Evolutionary conservation across 2,113 vertebrate genomes (phyloP).

Genomic region (Grammomys surdaster): DNA sequence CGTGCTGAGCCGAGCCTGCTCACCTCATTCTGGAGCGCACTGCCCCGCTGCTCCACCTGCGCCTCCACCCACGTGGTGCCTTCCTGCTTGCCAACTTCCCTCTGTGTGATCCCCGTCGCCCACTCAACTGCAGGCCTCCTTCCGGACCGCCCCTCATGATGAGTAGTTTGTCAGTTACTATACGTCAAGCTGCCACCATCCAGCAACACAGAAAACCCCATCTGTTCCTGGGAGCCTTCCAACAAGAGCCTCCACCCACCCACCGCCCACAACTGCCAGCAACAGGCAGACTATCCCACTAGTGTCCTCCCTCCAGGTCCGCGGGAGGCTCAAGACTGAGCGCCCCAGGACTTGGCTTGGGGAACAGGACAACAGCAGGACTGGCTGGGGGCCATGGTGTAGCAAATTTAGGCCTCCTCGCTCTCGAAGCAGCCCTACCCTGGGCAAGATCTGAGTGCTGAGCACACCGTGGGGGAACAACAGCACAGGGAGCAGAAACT

Average conservation of each 20-base stretch:
- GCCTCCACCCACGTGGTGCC: background rate
- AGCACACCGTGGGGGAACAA: background rate
- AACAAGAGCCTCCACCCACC: background rate
- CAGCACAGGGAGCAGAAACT: background rate
- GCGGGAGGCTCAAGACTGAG: background rate
- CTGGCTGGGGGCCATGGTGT: background rate
- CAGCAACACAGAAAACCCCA: background rate
- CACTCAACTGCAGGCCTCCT: conserved; percentile 5
- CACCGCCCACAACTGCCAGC: background rate
- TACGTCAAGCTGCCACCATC: background rate
- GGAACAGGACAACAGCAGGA: background rate
- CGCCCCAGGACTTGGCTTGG: background rate
- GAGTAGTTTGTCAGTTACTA: conserved; percentile 7
- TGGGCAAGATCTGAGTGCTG: background rate
- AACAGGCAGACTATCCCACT: background rate
- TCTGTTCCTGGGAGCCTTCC: background rate
- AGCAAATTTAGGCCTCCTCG: background rate
- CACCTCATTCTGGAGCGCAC: background rate
- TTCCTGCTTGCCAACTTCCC: background rate
- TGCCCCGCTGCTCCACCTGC: background rate
- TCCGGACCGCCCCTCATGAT: conserved; percentile 3
- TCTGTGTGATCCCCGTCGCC: background rate
- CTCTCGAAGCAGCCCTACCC: background rate
- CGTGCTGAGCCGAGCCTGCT: background rate
- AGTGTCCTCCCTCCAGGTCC: background rate